Evolutionary conservation across 2,113 vertebrate species (phyloP).

Genomic region (Plecotus auritus): DNA sequence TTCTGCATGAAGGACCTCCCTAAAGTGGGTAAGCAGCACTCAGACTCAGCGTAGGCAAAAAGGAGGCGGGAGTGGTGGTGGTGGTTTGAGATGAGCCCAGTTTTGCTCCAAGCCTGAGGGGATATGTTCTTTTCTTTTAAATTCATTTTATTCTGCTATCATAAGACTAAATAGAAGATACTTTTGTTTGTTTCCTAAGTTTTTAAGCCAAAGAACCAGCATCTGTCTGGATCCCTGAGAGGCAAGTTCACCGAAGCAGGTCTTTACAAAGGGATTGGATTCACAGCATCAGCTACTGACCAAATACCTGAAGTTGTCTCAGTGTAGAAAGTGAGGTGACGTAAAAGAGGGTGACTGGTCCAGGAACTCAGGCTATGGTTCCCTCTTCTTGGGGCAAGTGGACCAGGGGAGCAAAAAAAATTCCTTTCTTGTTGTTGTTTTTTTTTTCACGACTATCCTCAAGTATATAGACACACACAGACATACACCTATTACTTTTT

Average conservation of each 20-base stretch:
- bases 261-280: background rate
- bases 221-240: background rate
- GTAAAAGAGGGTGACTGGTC: background rate
- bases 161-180: background rate
- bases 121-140: background rate
- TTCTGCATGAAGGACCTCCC: background rate
- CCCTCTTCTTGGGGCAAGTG: background rate
- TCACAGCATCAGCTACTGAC: background rate
- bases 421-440: background rate
- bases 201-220: background rate
- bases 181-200: background rate
- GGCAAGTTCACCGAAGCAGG: background rate
- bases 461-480: background rate
- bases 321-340: background rate
- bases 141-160: background rate
- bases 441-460: background rate
- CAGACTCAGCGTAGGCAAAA: background rate
- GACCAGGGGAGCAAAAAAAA: background rate
- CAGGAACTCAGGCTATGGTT: background rate
- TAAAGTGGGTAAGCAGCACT: background rate
- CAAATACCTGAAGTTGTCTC: background rate
- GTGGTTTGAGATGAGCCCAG: background rate
- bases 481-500: background rate
- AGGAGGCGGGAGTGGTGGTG: too few species aligned
- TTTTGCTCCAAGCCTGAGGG: background rate